A percentile compares a stretch with the other conserved stretches of the same genome.
These are phyloP conservation scores for Pterocles gutturalis DNA, from an alignment of 2,113 vertebrate species.

Conservation along the genomic window DNA sequence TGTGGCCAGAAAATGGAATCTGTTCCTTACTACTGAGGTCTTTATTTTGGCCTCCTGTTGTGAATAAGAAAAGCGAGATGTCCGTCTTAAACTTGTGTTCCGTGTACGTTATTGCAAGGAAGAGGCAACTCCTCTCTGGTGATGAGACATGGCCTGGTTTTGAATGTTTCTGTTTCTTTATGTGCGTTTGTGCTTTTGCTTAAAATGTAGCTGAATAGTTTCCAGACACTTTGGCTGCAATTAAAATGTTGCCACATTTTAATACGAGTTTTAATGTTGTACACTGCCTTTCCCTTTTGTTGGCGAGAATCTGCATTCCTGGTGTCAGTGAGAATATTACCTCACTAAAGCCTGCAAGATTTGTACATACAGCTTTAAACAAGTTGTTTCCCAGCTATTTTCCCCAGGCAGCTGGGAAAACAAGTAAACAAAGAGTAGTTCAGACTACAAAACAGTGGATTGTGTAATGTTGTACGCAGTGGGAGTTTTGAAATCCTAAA, in stretches of 20 bases:
- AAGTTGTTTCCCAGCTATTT: slow-evolving; percentile 14
- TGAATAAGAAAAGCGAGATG: not conserved
- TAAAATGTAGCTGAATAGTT: not conserved
- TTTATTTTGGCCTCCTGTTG: not conserved
- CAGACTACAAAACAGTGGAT: not conserved
- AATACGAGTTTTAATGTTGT: not conserved
- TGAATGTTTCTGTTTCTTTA: not conserved
- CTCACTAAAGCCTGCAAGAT: not conserved
- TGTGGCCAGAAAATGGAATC: not conserved
- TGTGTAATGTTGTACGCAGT: not conserved
- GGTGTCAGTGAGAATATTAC: not conserved
- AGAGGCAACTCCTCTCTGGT: not conserved
- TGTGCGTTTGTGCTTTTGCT: not conserved
- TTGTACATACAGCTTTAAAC: slow-evolving; percentile 11
- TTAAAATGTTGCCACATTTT: not conserved
- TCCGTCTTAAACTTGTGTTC: not conserved
- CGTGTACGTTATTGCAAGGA: not conserved
- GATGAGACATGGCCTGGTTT: not conserved
- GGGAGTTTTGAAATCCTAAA: slow-evolving; percentile 3
- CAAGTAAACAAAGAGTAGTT: slow-evolving; percentile 26
- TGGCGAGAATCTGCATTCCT: not conserved
- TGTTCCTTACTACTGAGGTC: not conserved
- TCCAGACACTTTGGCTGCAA: not conserved
- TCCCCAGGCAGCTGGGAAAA: slow-evolving; percentile 11
- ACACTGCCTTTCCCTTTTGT: not conserved